Conservation (phyloP, 1,140 invertebrate genomes). For the Tyrophagus putrescentiae region DNA sequence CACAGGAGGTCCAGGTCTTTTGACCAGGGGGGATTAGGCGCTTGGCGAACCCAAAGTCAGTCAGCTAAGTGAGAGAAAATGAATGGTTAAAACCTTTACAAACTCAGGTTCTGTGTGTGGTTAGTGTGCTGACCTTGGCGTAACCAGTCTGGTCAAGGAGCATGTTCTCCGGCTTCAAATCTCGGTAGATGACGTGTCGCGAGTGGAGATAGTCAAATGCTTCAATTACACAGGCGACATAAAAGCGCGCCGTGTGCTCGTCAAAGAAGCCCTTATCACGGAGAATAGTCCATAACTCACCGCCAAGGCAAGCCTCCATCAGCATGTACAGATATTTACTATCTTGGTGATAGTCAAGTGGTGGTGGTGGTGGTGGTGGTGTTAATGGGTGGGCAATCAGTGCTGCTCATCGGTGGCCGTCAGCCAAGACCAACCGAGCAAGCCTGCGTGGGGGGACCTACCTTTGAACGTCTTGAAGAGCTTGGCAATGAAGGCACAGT, state of each 20-base stretch:
- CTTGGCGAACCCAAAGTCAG: conserved; percentile 97
- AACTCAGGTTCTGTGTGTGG: too few species aligned
- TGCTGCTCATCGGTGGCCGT: too few species aligned
- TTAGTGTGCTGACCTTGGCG: too few species aligned
- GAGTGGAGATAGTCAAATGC: conserved; percentile 78
- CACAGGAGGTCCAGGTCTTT: conserved; percentile 95
- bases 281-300: conserved; percentile 91
- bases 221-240: conserved; percentile 75
- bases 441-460: conserved; percentile 31
- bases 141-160: conserved; percentile 72
- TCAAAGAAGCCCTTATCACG: conserved; percentile 59
- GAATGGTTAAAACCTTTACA: too few species aligned
- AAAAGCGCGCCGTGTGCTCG: conserved; percentile 68
- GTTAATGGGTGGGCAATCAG: too few species aligned
- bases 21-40: conserved; percentile 49
- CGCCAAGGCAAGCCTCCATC: conserved; percentile 77
- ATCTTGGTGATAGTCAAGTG: background rate
- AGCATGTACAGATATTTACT: conserved; percentile 71
- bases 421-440: too few species aligned
- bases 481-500: conserved; percentile 92
- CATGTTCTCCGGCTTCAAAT: conserved; percentile 77
- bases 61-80: too few species aligned
- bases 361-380: too few species aligned
- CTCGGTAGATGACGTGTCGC: conserved; percentile 73
- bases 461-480: conserved; percentile 87